A percentile compares a stretch with the other conserved stretches of the same genome.
Conservation (phyloP, 2,113 vertebrate species). For the Lasiurus borealis region DNA sequence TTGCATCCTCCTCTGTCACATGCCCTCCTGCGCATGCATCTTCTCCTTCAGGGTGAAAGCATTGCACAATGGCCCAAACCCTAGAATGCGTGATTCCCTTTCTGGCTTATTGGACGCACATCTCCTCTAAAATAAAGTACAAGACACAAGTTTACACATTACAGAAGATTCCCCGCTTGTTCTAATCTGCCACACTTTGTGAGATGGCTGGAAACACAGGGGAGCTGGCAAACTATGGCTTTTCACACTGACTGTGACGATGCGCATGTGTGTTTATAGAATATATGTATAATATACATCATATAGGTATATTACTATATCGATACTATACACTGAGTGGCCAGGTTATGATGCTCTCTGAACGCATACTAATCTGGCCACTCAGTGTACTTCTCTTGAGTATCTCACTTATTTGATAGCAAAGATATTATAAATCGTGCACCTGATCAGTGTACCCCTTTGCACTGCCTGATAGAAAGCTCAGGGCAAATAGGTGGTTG, state of each 20-base stretch:
- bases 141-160: neutral
- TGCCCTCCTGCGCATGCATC: rapidly evolving
- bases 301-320: neutral
- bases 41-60: neutral
- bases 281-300: neutral
- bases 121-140: neutral
- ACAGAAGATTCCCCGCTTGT: neutral
- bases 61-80: neutral
- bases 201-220: neutral
- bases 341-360: too few relatives aligned
- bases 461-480: too few relatives aligned
- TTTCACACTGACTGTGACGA: neutral
- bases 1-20: neutral
- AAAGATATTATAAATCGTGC: too few relatives aligned
- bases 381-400: too few relatives aligned
- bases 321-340: neutral
- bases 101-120: neutral
- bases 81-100: neutral
- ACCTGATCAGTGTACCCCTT: too few relatives aligned
- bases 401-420: too few relatives aligned
- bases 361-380: too few relatives aligned
- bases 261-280: neutral
- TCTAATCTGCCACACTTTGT: neutral
- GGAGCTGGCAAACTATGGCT: neutral
- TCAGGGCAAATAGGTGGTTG: too few relatives aligned